Evolutionary conservation across 2,113 vertebrate species (phyloP).

Genomic region (Prietella phreatophila): DNA sequence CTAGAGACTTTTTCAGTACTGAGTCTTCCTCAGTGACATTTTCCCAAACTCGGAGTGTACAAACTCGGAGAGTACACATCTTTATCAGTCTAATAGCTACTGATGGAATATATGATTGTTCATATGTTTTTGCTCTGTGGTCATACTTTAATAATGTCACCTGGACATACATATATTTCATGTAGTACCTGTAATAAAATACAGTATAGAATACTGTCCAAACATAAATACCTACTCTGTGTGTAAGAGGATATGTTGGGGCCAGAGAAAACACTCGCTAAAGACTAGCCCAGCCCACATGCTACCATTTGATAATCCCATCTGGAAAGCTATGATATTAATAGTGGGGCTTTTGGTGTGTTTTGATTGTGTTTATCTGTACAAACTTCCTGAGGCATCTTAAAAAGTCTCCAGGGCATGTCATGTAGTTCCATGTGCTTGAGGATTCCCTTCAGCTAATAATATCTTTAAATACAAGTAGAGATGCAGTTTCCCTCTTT

Average conservation of each 20-base stretch:
- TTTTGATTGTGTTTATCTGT: conserved; percentile 19
- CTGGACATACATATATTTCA: too few species aligned
- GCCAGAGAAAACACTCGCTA: not conserved
- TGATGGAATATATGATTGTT: not conserved
- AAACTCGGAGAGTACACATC: not conserved
- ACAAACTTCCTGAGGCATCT: not conserved
- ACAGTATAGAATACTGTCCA: too few species aligned
- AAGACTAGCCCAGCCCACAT: not conserved
- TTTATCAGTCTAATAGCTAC: not conserved
- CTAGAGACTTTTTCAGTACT: not conserved
- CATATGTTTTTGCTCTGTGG: not conserved
- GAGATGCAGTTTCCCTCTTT: not conserved
- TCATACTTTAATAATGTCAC: not conserved
- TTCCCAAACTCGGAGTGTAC: not conserved
- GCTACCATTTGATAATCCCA: not conserved
- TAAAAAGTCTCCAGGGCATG: conserved; percentile 33
- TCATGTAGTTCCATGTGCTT: conserved; percentile 5
- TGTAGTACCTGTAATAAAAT: too few species aligned
- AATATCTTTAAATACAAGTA: conserved; percentile 16
- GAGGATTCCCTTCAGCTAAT: not conserved
- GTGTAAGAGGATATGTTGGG: not conserved
- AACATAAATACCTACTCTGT: too few species aligned
- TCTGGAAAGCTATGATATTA: conserved; percentile 6
- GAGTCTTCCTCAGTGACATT: not conserved
- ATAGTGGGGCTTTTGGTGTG: conserved; percentile 19